A percentile compares a stretch with the other conserved stretches of the same genome.
phyloP scores from a whole-genome alignment of 2,888 invertebrate genomes.

The Cosmia trapezina region DNA sequence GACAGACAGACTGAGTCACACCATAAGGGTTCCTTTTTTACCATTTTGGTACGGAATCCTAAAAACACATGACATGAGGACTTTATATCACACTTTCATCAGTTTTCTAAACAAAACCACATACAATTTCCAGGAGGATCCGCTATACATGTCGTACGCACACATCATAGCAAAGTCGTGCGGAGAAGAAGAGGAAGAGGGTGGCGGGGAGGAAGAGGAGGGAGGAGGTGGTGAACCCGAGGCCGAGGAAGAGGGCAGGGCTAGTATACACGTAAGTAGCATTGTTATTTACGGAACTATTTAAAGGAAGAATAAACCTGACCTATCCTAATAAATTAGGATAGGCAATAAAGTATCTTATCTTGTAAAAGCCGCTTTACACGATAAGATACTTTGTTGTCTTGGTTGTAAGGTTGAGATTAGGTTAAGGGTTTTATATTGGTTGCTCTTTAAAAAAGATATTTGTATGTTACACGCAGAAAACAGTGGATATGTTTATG shows the following conservation, averaged over 20 bases:
- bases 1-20: too few relatives aligned
- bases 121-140: conserved; percentile 93
- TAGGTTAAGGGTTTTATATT: background rate
- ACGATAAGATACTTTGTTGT: background rate
- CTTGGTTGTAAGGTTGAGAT: background rate
- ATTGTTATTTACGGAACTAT: background rate
- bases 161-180: conserved; percentile 99
- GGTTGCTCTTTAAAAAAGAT: background rate
- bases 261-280: conserved; percentile 97
- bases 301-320: background rate
- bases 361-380: background rate
- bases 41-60: too few relatives aligned
- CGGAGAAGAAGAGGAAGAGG: conserved; percentile 99
- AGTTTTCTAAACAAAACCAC: background rate
- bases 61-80: too few relatives aligned
- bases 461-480: conserved; percentile 82
- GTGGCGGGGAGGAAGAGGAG: conserved; percentile 96
- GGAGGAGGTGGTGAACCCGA: conserved; percentile 92
- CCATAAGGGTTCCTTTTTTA: too few relatives aligned
- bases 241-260: conserved; percentile 93
- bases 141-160: conserved; percentile 99
- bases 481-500: conserved; percentile 86
- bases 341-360: too few relatives aligned
- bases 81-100: too few relatives aligned
- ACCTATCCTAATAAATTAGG: too few relatives aligned